These are phyloP conservation scores for Tangara arthus DNA, from an alignment of 2,797 vertebrate species.

Conservation along the genomic window DNA sequence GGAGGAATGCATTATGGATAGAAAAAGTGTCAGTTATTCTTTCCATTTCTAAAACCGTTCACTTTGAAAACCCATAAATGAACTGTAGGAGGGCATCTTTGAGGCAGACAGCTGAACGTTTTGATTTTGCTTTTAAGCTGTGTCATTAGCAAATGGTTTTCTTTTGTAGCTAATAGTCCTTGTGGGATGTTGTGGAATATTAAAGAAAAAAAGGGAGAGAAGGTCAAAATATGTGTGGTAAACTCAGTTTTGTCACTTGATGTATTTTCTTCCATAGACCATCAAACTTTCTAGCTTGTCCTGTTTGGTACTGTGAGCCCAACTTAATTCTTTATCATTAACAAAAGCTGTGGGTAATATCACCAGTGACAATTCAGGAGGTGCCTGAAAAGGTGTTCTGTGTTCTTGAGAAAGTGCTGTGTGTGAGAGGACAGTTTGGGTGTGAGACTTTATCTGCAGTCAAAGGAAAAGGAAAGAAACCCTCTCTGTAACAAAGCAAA, in stretches of 20 bases:
- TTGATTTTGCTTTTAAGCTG: conserved; percentile 43
- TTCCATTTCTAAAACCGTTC: conserved; percentile 51
- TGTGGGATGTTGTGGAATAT: not conserved
- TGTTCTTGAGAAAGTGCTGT: not conserved
- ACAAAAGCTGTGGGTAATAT: not conserved
- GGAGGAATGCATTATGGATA: conserved; percentile 53
- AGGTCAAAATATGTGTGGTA: not conserved
- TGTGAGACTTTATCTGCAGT: not conserved
- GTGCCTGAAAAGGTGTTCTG: not conserved
- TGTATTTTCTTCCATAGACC: not conserved
- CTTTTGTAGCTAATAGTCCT: conserved; percentile 28
- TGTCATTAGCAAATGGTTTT: conserved; percentile 55
- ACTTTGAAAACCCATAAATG: conserved; percentile 54
- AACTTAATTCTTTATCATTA: not conserved
- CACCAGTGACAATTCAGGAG: not conserved
- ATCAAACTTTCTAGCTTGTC: not conserved
- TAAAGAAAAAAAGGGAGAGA: not conserved
- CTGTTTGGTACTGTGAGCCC: not conserved
- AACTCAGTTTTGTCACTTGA: not conserved
- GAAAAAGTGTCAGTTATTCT: conserved; percentile 61
- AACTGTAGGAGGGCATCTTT: conserved; percentile 31
- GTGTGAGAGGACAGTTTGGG: not conserved
- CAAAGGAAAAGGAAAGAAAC: not conserved
- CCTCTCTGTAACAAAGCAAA: not conserved
- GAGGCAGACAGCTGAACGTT: conserved; percentile 21